Evolutionary conservation across 1,140 invertebrate species (phyloP), one percentile per base, ranked within the genome.

Genomic region (Neoseiulus cucumeris): DNA sequence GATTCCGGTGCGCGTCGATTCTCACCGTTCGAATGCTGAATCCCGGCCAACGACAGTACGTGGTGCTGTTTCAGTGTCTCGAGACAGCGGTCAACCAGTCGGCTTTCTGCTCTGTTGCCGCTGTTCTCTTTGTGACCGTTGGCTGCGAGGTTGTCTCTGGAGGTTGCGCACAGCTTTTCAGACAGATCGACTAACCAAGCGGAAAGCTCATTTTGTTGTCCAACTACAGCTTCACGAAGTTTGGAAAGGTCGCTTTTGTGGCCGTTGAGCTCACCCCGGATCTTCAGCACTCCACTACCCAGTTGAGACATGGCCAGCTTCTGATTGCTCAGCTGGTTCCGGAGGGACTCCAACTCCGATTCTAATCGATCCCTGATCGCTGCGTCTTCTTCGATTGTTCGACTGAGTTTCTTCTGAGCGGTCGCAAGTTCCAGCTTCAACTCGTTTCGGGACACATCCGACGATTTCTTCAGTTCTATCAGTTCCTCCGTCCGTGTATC

Each of bases 261-360:
- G 22, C 51, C 51, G 51, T 25, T 17, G 12, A 59, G 51, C 51
- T 59, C 51, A 25, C 22, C 33, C 17, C 51, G 14, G 51, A 59
- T 59, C 51, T 29, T 59, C 51, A 59, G 51, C 51, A 59, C 22
- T 59, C 51, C 51, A 25, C 25, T 18, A 59, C 17, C 51, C 51
- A 59, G 51, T 59, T 59, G 51, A 25, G 51, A 25, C 12, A 59
- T 59, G 22, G 51, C 33, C 12, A 33, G 33, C 22, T 59, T 59
- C 14, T 59, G 51, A 14, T 59, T 14, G 25, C 17, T 25, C 51
- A 59, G 14, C 33, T 39, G 33, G 4, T 4, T 9, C 9, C 33
- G 33, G 9, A 39, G 33, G 33, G 33, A 39, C 33, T 39, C 33
- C 9, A 39, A 39, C 33, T 39, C 33, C 9, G 33, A 39, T 39